These are phyloP conservation scores for Chromis chromis DNA, from an alignment of 2,797 vertebrate species.

Conservation along the genomic window DNA sequence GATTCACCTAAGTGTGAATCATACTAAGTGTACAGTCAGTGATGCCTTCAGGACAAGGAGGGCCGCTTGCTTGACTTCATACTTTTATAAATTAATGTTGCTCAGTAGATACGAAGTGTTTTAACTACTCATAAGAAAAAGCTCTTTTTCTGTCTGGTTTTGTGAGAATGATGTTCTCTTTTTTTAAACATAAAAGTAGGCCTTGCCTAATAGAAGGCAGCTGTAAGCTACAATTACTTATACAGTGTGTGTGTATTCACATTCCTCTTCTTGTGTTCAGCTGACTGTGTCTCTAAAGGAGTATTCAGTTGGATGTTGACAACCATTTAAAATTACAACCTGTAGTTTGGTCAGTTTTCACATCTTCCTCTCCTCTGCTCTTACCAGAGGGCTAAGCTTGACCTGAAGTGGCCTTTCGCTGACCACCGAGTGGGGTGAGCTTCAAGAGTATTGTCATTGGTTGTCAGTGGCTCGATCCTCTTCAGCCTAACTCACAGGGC, in stretches of 20 bases:
- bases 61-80: neutral
- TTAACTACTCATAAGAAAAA: too few species aligned
- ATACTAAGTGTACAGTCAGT: neutral
- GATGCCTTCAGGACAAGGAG: neutral
- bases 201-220: neutral
- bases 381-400: constrained; percentile 26
- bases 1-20: constrained; percentile 51
- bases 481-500: constrained; percentile 40
- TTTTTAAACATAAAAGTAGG: neutral
- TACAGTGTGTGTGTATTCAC: neutral
- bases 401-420: constrained; percentile 68
- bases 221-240: neutral
- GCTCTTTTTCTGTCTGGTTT: neutral
- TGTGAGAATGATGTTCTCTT: neutral
- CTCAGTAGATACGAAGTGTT: neutral
- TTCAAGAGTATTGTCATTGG: constrained; percentile 76
- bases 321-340: neutral
- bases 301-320: neutral
- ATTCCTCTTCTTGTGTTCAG: constrained; percentile 3
- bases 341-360: neutral
- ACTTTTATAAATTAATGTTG: neutral
- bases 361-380: neutral
- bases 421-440: constrained; percentile 79
- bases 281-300: neutral
- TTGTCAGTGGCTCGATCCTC: constrained; percentile 48